phyloP scores from a whole-genome alignment of 2,888 invertebrate species.

The Tenthredo notha region DNA sequence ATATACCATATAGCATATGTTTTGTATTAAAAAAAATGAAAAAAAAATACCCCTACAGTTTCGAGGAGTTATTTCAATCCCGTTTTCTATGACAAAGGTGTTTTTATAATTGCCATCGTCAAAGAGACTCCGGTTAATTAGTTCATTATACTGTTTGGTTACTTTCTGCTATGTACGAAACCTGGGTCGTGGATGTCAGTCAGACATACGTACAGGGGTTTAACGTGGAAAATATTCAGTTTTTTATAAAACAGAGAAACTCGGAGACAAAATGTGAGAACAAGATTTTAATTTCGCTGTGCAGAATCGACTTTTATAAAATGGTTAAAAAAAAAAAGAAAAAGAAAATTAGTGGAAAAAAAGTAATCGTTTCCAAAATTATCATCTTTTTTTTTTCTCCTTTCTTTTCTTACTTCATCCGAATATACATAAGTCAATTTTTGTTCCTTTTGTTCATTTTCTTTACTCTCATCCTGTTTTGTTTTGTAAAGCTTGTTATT shows the following conservation, averaged over 20 bases:
- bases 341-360: too few relatives aligned
- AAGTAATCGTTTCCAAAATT: not conserved
- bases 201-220: not conserved
- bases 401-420: not conserved
- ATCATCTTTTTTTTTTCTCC: not conserved
- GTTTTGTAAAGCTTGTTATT: not conserved
- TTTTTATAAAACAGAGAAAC: not conserved
- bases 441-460: not conserved
- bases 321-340: not conserved
- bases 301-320: not conserved
- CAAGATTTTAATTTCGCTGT: not conserved
- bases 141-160: conserved; percentile 36
- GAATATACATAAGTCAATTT: not conserved
- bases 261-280: not conserved
- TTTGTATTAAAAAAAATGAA: not conserved
- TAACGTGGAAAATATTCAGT: not conserved
- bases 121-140: conserved; percentile 35
- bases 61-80: conserved; percentile 9
- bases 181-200: not conserved
- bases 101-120: conserved; percentile 33
- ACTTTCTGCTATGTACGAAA: not conserved
- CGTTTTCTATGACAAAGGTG: conserved; percentile 3
- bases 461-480: not conserved
- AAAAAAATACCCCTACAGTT: not conserved
- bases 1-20: too few relatives aligned